Conservation (phyloP, 2,888 invertebrate genomes). For the Clunio marinus region DNA sequence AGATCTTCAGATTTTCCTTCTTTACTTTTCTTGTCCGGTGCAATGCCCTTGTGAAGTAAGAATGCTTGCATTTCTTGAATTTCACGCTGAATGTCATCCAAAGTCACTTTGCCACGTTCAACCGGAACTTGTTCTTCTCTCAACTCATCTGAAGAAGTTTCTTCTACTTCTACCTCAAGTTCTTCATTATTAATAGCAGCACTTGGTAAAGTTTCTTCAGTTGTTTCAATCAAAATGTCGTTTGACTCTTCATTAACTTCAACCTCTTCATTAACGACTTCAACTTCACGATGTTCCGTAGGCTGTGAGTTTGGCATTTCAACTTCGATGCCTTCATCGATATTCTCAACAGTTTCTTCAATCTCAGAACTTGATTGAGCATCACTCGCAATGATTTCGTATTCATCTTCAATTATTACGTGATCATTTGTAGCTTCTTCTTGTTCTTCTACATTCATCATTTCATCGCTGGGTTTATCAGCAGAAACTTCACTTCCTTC, state of each 20-base stretch:
- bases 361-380: neutral
- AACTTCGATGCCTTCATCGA: constrained; percentile 23
- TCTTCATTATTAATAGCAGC: too few relatives aligned
- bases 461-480: neutral
- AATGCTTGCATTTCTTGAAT: constrained; percentile 32
- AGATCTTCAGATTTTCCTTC: neutral
- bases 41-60: constrained; percentile 6
- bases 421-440: too few relatives aligned
- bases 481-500: neutral
- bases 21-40: neutral
- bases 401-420: too few relatives aligned
- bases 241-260: constrained; percentile 7
- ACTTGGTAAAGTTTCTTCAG: neutral
- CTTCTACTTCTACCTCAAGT: neutral
- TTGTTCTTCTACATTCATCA: too few relatives aligned
- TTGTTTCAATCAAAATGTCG: neutral
- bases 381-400: neutral
- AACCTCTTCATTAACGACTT: neutral
- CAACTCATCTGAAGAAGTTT: neutral
- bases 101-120: constrained; percentile 7
- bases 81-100: constrained; percentile 32
- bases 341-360: constrained; percentile 1
- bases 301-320: constrained; percentile 10
- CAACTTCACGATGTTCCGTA: neutral
- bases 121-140: constrained; percentile 1